Evolutionary conservation across 2,888 invertebrate genomes (phyloP).

Genomic region (Lobophora halterata): DNA sequence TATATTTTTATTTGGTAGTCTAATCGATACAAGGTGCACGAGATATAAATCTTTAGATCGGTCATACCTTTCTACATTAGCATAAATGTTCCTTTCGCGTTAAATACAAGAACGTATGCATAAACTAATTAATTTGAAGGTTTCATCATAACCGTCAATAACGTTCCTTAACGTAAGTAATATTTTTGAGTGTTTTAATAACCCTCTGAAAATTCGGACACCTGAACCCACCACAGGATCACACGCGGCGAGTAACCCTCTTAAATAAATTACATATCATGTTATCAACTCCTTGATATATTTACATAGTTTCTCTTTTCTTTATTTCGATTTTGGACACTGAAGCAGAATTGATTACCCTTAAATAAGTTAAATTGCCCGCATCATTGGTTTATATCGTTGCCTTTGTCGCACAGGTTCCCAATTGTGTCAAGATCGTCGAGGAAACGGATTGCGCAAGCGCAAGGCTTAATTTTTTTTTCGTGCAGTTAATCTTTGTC

Average conservation of each 20-base stretch:
- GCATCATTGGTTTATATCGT: conserved; percentile 59
- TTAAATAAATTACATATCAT: too few species aligned
- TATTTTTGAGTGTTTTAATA: too few species aligned
- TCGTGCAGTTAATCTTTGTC: too few species aligned
- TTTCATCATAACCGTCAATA: too few species aligned
- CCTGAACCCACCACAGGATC: too few species aligned
- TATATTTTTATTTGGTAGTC: conserved; percentile 1
- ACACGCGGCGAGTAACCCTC: too few species aligned
- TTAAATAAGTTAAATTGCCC: conserved; percentile 52
- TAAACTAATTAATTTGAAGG: conserved; percentile 6
- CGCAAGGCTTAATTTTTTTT: conserved; percentile 52
- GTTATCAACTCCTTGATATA: too few species aligned
- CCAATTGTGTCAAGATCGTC: conserved; percentile 67
- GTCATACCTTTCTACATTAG: conserved; percentile 9
- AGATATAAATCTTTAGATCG: conserved; percentile 2
- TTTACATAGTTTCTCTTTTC: too few species aligned
- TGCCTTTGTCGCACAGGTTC: conserved; percentile 58
- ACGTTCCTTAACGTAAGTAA: too few species aligned
- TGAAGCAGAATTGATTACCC: conserved; percentile 19
- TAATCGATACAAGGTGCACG: conserved; percentile 14
- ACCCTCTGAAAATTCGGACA: too few species aligned
- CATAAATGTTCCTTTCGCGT: conserved; percentile 10
- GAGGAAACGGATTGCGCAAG: conserved; percentile 46
- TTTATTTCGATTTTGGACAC: conserved; percentile 4
- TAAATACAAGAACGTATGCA: too few species aligned